Percentiles rank a stretch among this genome's conserved stretches.
Conservation (phyloP, 2,888 invertebrate genomes). For the Rhagonycha lutea region DNA sequence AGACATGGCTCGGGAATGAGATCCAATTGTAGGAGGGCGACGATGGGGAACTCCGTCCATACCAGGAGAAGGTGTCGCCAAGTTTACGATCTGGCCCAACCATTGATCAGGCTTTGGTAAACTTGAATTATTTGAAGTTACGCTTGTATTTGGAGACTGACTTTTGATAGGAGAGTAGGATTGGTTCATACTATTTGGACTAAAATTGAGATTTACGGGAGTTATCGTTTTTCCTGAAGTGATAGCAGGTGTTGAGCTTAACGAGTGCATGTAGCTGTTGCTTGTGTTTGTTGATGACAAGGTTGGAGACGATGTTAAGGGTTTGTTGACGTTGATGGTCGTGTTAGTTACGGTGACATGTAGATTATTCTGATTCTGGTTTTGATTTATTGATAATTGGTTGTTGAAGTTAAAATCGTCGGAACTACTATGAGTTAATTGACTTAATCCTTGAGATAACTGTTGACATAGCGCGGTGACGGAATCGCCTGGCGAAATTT, state of each 20-base stretch:
- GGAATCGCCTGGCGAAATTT: conserved; percentile 71
- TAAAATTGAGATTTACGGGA: conserved; percentile 44
- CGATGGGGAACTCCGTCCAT: conserved; percentile 57
- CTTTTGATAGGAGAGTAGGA: conserved; percentile 28
- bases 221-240: conserved; percentile 37
- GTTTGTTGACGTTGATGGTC: conserved; percentile 47
- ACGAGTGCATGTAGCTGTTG: conserved; percentile 20
- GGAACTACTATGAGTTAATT: conserved; percentile 65
- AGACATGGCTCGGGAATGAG: conserved; percentile 61
- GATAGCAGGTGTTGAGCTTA: conserved; percentile 39
- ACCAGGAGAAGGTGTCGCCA: conserved; percentile 54
- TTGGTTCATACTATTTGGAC: conserved; percentile 35
- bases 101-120: conserved; percentile 84
- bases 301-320: conserved; percentile 40
- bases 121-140: conserved; percentile 31
- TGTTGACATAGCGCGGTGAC: conserved; percentile 78
- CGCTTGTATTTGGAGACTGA: conserved; percentile 37
- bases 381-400: conserved; percentile 59
- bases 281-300: conserved; percentile 37
- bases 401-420: conserved; percentile 63
- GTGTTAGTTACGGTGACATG: conserved; percentile 49
- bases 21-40: conserved; percentile 59
- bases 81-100: conserved; percentile 74
- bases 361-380: conserved; percentile 58
- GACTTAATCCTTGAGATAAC: conserved; percentile 68